Conservation (phyloP, 2,113 vertebrate genomes). For the Isurus oxyrinchus region DNA sequence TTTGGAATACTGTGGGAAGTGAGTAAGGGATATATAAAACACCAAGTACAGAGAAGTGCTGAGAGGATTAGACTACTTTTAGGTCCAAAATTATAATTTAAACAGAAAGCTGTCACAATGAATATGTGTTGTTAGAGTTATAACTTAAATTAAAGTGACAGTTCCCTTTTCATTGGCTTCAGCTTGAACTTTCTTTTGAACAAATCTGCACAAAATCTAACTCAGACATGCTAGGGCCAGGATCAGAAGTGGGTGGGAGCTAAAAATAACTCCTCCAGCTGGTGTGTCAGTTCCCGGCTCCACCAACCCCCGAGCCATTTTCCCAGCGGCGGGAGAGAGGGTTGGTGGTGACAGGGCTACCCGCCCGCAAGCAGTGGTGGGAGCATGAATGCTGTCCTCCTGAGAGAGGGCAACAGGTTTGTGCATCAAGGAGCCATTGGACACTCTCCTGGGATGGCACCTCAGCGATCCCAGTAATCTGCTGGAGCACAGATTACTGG, state of each 20-base stretch:
- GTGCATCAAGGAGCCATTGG: not conserved
- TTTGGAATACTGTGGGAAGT: not conserved
- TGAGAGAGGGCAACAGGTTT: not conserved
- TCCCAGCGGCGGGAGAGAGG: not conserved
- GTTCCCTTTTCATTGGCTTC: constrained; percentile 22
- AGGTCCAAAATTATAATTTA: not conserved
- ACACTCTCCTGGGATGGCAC: no score
- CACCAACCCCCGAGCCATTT: not conserved
- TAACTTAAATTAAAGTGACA: constrained; percentile 1
- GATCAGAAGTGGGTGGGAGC: no score
- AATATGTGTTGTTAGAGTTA: not conserved
- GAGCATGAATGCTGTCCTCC: not conserved
- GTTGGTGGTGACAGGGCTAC: not conserved
- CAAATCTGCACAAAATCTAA: not conserved
- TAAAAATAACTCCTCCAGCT: not conserved
- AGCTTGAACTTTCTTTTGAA: not conserved
- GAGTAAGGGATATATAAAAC: not conserved
- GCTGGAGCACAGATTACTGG: no score
- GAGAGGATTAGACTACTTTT: not conserved
- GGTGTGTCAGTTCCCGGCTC: not conserved
- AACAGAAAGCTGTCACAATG: not conserved
- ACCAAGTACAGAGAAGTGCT: not conserved
- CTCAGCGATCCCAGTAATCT: no score
- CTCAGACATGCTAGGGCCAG: not conserved
- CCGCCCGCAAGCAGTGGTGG: not conserved